These are phyloP conservation scores for Grapholita molesta DNA, from an alignment of 1,140 invertebrate species.

Conservation along the genomic window DNA sequence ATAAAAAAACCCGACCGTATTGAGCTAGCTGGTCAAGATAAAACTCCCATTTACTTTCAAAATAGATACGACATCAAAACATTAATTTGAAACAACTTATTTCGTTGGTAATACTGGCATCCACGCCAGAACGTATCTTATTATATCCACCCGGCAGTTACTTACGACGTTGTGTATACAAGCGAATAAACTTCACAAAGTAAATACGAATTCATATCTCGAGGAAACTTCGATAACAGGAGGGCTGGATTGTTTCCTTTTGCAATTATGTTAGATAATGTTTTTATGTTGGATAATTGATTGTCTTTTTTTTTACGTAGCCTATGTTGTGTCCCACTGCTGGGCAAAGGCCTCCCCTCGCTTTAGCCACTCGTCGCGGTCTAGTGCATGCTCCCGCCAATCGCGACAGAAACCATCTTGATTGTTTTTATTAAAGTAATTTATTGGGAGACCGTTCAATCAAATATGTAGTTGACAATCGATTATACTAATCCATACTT, in stretches of 20 bases:
- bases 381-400: no score
- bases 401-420: no score
- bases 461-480: neutral
- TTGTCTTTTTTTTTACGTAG: no score
- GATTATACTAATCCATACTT: no score
- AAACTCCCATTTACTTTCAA: neutral
- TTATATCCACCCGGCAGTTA: neutral
- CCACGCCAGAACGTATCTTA: neutral
- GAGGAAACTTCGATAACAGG: neutral
- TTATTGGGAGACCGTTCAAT: neutral
- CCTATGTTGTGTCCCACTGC: no score
- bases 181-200: neutral
- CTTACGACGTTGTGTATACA: neutral
- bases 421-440: no score
- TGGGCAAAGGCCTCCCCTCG: no score
- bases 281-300: neutral
- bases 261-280: neutral
- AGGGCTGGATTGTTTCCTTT: neutral
- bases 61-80: neutral
- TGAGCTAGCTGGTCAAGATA: no score
- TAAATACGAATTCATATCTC: slow-evolving; percentile 1
- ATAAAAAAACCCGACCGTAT: no score
- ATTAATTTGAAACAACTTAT: neutral
- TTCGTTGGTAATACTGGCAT: neutral
- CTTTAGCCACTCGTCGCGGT: no score